Evolutionary conservation across 1,140 invertebrate species (phyloP), one percentile per base, ranked within the genome.

Genomic region (Solenopsis invicta): DNA sequence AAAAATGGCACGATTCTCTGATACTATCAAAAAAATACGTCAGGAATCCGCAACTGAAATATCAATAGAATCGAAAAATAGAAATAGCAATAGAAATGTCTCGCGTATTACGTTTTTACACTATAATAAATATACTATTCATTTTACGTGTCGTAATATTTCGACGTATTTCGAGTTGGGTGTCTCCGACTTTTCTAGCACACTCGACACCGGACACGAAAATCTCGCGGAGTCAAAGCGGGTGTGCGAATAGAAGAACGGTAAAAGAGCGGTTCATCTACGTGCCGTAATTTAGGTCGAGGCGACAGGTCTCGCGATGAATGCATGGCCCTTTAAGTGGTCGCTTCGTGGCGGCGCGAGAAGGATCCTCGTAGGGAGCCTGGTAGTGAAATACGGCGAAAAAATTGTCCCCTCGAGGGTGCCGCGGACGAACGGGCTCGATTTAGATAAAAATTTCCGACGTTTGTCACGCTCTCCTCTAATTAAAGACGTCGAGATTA

Each of bases 361-460:
- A 74, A 81, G 50, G 54, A 67, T 84, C 37, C 24, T 69, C 16
- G 34, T 37, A 6, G 80, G 34, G 78, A 61, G 72, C 24, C 52
- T 48, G 72, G 69, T 77, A 88, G 85, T 88, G 88, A 89, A 91
- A 88, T 91, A 92, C 91, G 76, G 76, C 34, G 88, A 82, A 90
- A 91, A 90, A 91, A 92, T 92, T 89, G 86, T 86, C 64, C 75
- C 71, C 84, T 52, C 45, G 80, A 62, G 75, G 34, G 5, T 52
- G 50, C 48, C 64, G 64, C 37, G 69, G 48, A 64, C 21, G 74
- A 87, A 82, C 10, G 50, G 61, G 74, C 66, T 61, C 82, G 71
- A 80, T 89, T 91, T 89, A 87, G 91, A 92, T 92, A 92, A 92
- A 92, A 92, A 92, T 92, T 92, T 69, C 81, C 88, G 29, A 81